Evolutionary conservation across 2,797 vertebrate species (phyloP).

Genomic region (Acanthurus leucopareius): DNA sequence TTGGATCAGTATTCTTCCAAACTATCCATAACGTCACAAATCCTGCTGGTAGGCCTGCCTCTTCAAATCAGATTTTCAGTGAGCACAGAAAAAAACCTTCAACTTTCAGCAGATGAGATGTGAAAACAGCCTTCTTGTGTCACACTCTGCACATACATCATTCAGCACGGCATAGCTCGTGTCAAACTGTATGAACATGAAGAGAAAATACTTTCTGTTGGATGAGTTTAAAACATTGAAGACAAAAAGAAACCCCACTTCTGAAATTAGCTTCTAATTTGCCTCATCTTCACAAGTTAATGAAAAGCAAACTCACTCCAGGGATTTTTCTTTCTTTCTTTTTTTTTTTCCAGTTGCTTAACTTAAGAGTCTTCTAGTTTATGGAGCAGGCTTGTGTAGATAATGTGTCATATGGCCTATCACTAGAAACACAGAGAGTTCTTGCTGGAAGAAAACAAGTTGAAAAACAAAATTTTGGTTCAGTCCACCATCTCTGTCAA

Average conservation of each 20-base stretch:
- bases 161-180: too few relatives aligned
- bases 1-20: too few relatives aligned
- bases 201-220: too few relatives aligned
- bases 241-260: background rate
- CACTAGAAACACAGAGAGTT: slow-evolving; percentile 1
- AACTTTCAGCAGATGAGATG: too few relatives aligned
- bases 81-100: too few relatives aligned
- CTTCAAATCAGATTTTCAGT: too few relatives aligned
- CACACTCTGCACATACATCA: too few relatives aligned
- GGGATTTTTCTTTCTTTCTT: background rate
- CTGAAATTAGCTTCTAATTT: slow-evolving; percentile 7
- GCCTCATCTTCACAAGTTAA: background rate
- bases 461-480: background rate
- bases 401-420: slow-evolving; percentile 1
- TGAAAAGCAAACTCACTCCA: slow-evolving; percentile 2
- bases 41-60: too few relatives aligned
- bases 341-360: background rate
- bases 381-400: background rate
- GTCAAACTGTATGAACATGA: too few relatives aligned
- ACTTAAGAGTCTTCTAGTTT: slow-evolving; percentile 4
- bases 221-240: too few relatives aligned
- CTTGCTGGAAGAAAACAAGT: background rate
- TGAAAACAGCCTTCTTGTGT: too few relatives aligned
- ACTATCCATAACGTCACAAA: too few relatives aligned
- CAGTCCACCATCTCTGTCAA: background rate